Evolutionary conservation across 2,797 vertebrate species (phyloP).

Genomic region (Pangasius macronema): DNA sequence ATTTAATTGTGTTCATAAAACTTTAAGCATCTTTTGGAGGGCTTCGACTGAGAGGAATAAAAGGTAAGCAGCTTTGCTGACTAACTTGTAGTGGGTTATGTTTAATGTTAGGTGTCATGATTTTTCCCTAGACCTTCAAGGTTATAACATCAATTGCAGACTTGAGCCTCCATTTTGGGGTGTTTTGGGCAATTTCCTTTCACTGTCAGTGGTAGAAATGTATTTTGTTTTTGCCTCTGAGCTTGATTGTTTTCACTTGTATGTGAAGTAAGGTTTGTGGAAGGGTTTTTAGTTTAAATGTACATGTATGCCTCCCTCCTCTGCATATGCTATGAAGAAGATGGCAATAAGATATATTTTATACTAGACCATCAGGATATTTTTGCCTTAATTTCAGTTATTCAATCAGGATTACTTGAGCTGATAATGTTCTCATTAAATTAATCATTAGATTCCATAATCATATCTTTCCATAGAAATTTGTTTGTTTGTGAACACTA

Average conservation of each 20-base stretch:
- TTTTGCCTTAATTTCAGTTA: not conserved
- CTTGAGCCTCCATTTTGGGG: not conserved
- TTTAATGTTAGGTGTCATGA: conserved; percentile 2
- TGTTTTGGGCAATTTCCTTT: not conserved
- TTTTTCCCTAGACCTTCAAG: not conserved
- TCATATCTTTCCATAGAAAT: not conserved
- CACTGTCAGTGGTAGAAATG: not conserved
- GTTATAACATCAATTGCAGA: not conserved
- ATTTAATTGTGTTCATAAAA: conserved; percentile 22
- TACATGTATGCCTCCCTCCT: not conserved
- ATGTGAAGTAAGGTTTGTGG: not conserved
- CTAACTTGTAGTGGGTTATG: not conserved
- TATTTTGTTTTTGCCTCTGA: not conserved
- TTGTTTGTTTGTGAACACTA: not conserved
- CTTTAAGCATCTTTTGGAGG: conserved; percentile 16
- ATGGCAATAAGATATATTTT: not conserved
- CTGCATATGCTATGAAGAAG: not conserved
- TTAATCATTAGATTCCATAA: not conserved
- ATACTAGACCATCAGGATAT: no score
- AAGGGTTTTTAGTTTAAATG: not conserved
- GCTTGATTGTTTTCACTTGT: not conserved
- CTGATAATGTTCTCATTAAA: not conserved
- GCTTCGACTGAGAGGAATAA: not conserved
- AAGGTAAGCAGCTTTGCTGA: not conserved
- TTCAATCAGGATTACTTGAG: not conserved